Conservation (phyloP, 2,113 vertebrate genomes). For the Pyrgilauda ruficollis region DNA sequence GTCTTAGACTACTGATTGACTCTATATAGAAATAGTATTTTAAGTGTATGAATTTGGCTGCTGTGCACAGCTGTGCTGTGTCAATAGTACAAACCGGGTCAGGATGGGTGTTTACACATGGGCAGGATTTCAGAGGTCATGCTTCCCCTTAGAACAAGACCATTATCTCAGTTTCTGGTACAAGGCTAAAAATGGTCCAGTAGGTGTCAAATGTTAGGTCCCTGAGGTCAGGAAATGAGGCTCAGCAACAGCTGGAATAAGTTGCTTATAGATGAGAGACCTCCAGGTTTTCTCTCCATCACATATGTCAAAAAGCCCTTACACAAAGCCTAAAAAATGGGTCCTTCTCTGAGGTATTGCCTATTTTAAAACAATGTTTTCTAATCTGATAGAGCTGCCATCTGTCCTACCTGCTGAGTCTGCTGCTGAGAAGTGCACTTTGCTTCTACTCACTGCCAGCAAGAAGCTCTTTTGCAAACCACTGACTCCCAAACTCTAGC, state of each 20-base stretch:
- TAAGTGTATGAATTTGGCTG: not conserved
- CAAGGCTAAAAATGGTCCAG: not conserved
- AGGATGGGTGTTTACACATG: not conserved
- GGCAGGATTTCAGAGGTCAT: not conserved
- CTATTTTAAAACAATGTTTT: not conserved
- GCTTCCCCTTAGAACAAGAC: not conserved
- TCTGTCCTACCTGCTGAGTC: not conserved
- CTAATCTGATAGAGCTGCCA: not conserved
- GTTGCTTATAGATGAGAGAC: not conserved
- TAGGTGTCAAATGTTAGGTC: not conserved
- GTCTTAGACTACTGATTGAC: not conserved
- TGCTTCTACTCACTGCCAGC: not conserved
- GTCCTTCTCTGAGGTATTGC: not conserved
- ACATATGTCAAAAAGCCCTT: not conserved
- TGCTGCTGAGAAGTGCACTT: not conserved
- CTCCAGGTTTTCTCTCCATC: not conserved
- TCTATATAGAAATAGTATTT: not conserved
- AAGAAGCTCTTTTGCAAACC: not conserved
- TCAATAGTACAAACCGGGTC: not conserved
- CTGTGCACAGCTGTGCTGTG: not conserved
- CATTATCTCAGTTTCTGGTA: not conserved
- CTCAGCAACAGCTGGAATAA: not conserved
- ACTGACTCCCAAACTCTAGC: not conserved
- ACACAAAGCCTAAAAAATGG: fast-evolving
- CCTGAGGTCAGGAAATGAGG: not conserved